phyloP scores from a whole-genome alignment of 2,113 vertebrate genomes.

The Geothlypis trichas region DNA sequence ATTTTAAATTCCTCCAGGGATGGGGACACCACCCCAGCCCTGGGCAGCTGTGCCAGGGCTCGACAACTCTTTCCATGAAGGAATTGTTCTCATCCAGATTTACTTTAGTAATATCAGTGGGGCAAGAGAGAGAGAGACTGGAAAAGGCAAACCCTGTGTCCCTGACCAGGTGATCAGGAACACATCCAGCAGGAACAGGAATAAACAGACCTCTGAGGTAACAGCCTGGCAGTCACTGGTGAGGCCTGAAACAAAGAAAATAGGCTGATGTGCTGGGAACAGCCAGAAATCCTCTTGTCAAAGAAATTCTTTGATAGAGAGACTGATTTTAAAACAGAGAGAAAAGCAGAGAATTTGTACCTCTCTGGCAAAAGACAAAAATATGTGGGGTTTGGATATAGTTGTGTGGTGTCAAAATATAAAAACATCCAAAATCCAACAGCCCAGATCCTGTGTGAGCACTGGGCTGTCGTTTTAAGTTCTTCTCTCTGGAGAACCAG shows the following conservation, averaged over 20 bases:
- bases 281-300: background rate
- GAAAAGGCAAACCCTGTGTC: background rate
- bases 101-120: background rate
- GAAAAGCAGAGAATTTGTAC: background rate
- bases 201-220: background rate
- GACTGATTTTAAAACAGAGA: background rate
- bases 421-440: background rate
- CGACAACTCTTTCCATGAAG: background rate
- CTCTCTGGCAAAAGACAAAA: background rate
- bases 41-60: background rate
- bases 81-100: background rate
- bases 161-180: background rate
- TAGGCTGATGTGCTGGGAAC: fast-evolving
- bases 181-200: background rate
- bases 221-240: background rate
- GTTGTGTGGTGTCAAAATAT: background rate
- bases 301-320: background rate
- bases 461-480: background rate
- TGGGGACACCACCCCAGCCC: background rate
- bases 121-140: background rate
- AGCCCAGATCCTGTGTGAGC: background rate
- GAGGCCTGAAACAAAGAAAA: background rate
- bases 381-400: fast-evolving
- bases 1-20: background rate
- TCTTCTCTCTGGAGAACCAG: background rate